Evolutionary conservation across 2,888 invertebrate species (phyloP), one percentile per base, ranked within the genome.

Genomic region (Dicyrtomina minuta): DNA sequence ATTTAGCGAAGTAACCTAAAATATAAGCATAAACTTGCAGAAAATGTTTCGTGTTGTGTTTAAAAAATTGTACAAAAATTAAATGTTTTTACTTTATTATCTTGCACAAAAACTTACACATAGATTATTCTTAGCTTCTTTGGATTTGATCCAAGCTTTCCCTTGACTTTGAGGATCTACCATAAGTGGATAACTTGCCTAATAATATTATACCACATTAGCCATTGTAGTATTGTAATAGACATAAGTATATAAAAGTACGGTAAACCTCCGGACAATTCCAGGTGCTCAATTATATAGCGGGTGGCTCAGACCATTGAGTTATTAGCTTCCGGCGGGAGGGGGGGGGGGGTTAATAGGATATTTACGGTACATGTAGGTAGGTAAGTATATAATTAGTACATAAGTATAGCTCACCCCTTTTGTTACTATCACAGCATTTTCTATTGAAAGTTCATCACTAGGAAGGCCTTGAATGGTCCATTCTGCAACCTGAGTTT

Each of bases 81-180:
- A 43, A 43, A 43, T 43, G 43, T 43, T 43, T 43, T 12, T 43
- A 13, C 43, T 12, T 13, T 12, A 43, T 43, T 43, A 8, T 43
- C 8, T 12, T 43, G 13, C 43, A 60, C n/a, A 15, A 60, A 13
- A 41, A 24, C 55, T 46, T 71, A 82, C 83, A 79, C 82, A 92
- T 43, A 97, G 82, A 79, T 95, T 95, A 81, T 96, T 96, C 49
- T 88, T 84, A 26, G 88, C 86, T 82, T 97, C 96, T 81, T 93
- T 94, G 80, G 92, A n/a, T 33, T 33, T n/a, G n/a, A 95, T 90
- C 95, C 95, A 95, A 20, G 85, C 83, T 81, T 93, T 94, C 49
- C 93, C 94, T 81, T 95, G 94, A n/a, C 90, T 89, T 81, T 95
- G 94, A 0, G 95, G 94, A 83, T 95, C 95, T 69, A 95, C 93